A percentile compares a stretch with the other conserved stretches of the same genome.
Evolutionary conservation across 2,888 invertebrate species (phyloP).

Genomic region (Aproaerema taeniolella): DNA sequence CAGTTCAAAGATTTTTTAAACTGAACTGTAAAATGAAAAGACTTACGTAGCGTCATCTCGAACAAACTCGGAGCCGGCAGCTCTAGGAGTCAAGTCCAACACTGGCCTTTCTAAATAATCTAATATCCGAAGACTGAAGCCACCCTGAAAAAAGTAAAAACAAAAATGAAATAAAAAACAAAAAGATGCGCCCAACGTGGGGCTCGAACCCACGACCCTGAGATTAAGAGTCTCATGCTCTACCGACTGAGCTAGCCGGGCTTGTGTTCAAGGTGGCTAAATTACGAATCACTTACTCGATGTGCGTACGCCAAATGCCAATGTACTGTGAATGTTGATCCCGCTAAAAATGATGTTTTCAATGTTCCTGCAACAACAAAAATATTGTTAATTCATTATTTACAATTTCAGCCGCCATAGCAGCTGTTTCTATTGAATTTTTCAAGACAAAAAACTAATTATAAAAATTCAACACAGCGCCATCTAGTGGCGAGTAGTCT

Average conservation of each 20-base stretch:
- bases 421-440: too few species aligned
- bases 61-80: constrained; percentile 87
- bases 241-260: constrained; percentile 78
- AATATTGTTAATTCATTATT: neutral
- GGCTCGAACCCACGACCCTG: constrained; percentile 82
- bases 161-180: constrained; percentile 7
- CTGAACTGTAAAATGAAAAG: too few species aligned
- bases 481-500: constrained; percentile 31
- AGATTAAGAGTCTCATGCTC: constrained; percentile 81
- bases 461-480: constrained; percentile 19
- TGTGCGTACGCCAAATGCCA: constrained; percentile 98
- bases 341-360: constrained; percentile 87
- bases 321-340: constrained; percentile 90
- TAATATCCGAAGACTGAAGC: constrained; percentile 91
- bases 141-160: constrained; percentile 82
- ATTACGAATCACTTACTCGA: constrained; percentile 60
- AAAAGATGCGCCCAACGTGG: constrained; percentile 69
- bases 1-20: too few species aligned
- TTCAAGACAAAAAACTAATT: neutral
- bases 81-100: constrained; percentile 89
- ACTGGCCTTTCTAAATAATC: constrained; percentile 91
- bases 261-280: constrained; percentile 28
- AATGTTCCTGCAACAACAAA: constrained; percentile 80
- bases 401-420: too few species aligned
- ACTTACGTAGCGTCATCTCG: constrained; percentile 92